phyloP scores from a whole-genome alignment of 2,797 vertebrate genomes.

The Distichodus sexfasciatus region DNA sequence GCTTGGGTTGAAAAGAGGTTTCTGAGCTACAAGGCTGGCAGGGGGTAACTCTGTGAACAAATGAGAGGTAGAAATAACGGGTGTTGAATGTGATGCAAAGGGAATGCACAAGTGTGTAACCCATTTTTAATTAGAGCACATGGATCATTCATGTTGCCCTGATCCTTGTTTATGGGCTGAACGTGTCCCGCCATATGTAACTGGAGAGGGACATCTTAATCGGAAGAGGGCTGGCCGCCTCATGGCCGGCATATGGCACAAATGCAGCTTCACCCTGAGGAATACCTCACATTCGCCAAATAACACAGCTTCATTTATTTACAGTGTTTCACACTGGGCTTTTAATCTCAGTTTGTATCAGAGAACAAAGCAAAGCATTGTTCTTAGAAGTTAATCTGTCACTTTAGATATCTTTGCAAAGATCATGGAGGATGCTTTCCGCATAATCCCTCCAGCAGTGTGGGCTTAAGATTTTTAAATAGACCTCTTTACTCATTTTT shows the following conservation, averaged over 20 bases:
- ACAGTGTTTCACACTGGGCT: constrained; percentile 13
- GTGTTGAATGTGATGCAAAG: constrained; percentile 21
- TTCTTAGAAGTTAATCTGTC: constrained; percentile 54
- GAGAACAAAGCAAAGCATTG: constrained; percentile 54
- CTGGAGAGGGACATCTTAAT: constrained; percentile 60
- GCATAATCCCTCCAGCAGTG: constrained; percentile 46
- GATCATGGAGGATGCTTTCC: constrained; percentile 35
- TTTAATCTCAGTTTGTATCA: constrained; percentile 58
- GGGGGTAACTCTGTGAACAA: constrained; percentile 20
- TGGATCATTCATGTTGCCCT: constrained; percentile 51
- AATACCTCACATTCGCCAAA: constrained; percentile 50
- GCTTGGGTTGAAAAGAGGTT: constrained; percentile 26
- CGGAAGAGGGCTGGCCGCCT: constrained; percentile 56
- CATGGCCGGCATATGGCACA: constrained; percentile 54
- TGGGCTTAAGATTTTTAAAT: background rate
- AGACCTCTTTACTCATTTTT: too few species aligned
- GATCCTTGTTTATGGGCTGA: constrained; percentile 60
- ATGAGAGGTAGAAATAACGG: constrained; percentile 10
- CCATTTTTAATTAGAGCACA: constrained; percentile 43
- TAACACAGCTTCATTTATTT: constrained; percentile 50
- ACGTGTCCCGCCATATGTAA: constrained; percentile 43
- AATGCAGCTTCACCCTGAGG: constrained; percentile 43
- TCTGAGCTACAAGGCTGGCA: background rate
- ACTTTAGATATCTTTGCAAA: constrained; percentile 46
- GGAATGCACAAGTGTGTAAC: constrained; percentile 49